Base-by-base conservation (phyloP, 2,888 invertebrate genomes). In the Pollenia amentaria region DNA sequence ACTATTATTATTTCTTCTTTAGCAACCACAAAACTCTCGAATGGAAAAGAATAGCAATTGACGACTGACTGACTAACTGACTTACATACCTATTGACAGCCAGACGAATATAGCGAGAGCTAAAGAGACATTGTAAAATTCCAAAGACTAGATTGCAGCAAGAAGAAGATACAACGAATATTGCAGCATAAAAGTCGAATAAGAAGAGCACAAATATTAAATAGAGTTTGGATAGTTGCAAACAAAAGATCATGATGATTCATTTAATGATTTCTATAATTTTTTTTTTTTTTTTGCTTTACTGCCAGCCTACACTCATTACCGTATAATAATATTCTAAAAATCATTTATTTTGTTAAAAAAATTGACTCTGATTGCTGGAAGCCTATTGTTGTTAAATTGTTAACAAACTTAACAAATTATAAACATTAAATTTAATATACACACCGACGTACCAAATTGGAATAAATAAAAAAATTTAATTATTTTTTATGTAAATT, bases 21-120 rank as follows among this genome's bases (percentile, higher is more conserved):
- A 69, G 44, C 46, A 42, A 44, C 72, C 29, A 57, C 57, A 44
- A 73, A 73, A 57, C n/a, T 46, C 16, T 42, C n/a, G n/a, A 46
- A 57, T 60, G 44, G 46, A 44, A 29, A n/a, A 16, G 60, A 29
- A 29, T 29, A 29, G 29, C 29, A 73, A 73, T 57, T 14, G 67
- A 21, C 14, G 46, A 67, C 12, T 57, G 18, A 42, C 53, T 12
- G 40, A 53, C 53, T 12, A 18, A 53, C 70, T 18, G 42, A 55
- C 42, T 55, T 14, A 14, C 14, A 29, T 1, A 29, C 29, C 14
- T 14, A 67, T 14, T 9, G 29, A 46, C 18, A 21, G 65, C 29
- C 29, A 29, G 29, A 29, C 29, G 29, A 29, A 29, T 29, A 29
- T 6, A 29, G 29, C 29, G 29, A 29, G 29, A 29, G 29, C 29